These are phyloP conservation scores for Sinocyclocheilus rhinocerous DNA, from an alignment of 2,113 vertebrate species.

Conservation along the genomic window DNA sequence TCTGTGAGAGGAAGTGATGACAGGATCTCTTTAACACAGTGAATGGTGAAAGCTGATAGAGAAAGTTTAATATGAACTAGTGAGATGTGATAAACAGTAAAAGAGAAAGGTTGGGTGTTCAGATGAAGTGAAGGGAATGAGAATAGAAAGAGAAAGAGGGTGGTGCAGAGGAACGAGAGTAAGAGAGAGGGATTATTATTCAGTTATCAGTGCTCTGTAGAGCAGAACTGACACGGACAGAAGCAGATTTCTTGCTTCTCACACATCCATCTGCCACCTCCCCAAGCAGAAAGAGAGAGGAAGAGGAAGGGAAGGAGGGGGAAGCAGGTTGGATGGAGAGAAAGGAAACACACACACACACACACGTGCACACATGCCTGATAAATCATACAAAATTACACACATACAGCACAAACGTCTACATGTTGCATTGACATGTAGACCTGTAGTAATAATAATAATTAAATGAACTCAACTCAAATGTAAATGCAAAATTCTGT, in stretches of 20 bases:
- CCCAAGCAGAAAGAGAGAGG: conserved; percentile 65
- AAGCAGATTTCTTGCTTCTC: conserved; percentile 79
- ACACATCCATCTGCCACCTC: conserved; percentile 78
- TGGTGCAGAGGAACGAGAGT: conserved; percentile 60
- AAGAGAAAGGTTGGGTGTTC: conserved; percentile 40
- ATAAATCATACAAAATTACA: conserved; percentile 9
- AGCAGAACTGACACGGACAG: conserved; percentile 81
- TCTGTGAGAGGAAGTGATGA: conserved; percentile 31
- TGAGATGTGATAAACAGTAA: conserved; percentile 56
- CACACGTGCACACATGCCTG: not conserved
- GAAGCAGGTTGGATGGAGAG: not conserved
- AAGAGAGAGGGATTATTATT: conserved; percentile 75
- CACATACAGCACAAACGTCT: not conserved
- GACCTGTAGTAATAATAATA: not conserved
- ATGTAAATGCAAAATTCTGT: not conserved
- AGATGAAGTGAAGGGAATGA: conserved; percentile 28
- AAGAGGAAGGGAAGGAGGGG: conserved; percentile 23
- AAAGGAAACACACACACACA: not conserved
- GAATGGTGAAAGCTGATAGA: conserved; percentile 42
- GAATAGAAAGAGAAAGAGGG: conserved; percentile 46
- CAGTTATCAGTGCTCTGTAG: conserved; percentile 78
- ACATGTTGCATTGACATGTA: conserved; percentile 5
- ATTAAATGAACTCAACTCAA: not conserved
- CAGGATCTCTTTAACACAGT: conserved; percentile 46
- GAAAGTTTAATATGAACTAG: conserved; percentile 45